Evolutionary conservation across 2,888 invertebrate genomes (phyloP).

Genomic region (Thymelicus sylvestris): DNA sequence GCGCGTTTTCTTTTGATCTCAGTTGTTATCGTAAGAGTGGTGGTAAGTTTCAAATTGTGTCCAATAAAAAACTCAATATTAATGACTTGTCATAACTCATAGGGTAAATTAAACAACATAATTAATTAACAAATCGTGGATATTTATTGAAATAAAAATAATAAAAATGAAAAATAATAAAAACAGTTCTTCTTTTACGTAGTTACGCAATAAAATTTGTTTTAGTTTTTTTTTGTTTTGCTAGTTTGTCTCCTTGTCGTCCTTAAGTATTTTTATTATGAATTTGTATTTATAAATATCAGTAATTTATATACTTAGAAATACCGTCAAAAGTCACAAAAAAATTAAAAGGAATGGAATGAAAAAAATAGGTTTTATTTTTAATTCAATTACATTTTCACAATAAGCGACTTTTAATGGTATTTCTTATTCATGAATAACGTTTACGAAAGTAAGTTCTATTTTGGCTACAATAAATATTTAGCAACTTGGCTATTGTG

Average conservation of each 20-base stretch:
- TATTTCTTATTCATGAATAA: background rate
- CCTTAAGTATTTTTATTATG: conserved; percentile 38
- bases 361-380: background rate
- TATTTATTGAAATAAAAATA: conserved; percentile 85
- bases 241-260: conserved; percentile 72
- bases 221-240: conserved; percentile 72
- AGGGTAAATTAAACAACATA: conserved; percentile 64
- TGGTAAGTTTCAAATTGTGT: no score
- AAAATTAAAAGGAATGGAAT: background rate
- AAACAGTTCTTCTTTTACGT: conserved; percentile 83
- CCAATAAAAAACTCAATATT: no score
- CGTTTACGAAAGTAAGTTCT: background rate
- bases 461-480: no score
- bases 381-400: background rate
- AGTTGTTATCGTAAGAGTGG: no score
- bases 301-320: background rate
- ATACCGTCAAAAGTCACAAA: background rate
- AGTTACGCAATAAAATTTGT: conserved; percentile 84
- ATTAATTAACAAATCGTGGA: conserved; percentile 83
- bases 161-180: conserved; percentile 85
- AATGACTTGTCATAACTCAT: background rate
- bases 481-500: background rate
- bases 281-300: background rate
- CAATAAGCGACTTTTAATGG: background rate
- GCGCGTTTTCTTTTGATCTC: no score